Conservation (phyloP, 2,113 vertebrate species). For the Oxygymnocypris stewartii region DNA sequence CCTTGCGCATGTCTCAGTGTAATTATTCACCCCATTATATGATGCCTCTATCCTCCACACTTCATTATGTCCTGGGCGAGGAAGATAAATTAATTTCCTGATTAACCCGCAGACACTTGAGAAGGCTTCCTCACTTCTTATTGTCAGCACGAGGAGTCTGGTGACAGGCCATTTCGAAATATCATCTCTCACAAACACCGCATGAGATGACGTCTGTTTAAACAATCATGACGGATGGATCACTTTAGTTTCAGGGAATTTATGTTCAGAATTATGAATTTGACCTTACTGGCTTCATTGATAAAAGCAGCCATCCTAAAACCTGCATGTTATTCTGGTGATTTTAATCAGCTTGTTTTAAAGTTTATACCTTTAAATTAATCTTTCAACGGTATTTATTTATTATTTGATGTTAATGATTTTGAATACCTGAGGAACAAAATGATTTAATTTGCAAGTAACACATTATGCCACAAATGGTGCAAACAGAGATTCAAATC, state of each 20-base stretch:
- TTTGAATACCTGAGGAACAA: not conserved
- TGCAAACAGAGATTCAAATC: not conserved
- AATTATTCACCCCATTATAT: constrained; percentile 88
- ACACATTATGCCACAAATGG: not conserved
- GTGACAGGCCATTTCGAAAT: constrained; percentile 39
- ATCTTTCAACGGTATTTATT: not conserved
- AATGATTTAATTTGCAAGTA: not conserved
- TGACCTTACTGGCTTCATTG: not conserved
- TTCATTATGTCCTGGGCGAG: constrained; percentile 87
- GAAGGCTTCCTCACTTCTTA: constrained; percentile 51
- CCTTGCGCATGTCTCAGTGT: constrained; percentile 69
- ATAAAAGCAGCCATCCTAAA: not conserved
- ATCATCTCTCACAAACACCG: constrained; percentile 21
- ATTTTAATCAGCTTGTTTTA: not conserved
- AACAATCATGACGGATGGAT: constrained; percentile 22
- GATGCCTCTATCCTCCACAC: constrained; percentile 78
- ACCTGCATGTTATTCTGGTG: not conserved
- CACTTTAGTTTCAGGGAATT: not conserved
- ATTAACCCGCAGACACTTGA: constrained; percentile 83
- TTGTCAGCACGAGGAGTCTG: not conserved
- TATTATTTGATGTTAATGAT: not conserved
- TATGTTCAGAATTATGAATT: not conserved
- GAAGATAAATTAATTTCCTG: constrained; percentile 89
- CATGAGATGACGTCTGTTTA: constrained; percentile 24
- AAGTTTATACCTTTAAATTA: not conserved